Base-by-base conservation (phyloP, 2,888 invertebrate species). In the Yponomeuta malinellus region DNA sequence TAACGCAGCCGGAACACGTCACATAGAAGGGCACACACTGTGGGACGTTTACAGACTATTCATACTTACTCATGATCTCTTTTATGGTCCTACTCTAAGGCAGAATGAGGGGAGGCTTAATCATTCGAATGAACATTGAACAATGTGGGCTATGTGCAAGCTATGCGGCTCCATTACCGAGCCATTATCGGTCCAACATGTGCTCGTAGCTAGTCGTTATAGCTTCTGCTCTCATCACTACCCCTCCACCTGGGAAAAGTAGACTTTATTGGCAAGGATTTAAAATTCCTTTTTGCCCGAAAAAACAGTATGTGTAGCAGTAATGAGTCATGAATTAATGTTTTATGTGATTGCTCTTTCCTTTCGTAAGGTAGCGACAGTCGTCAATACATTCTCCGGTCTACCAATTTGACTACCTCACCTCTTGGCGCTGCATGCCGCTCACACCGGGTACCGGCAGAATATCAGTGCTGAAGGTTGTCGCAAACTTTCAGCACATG, bases 121-220 rank as follows among this genome's bases (percentile, higher is more conserved):
- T 43, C 43, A 43, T 6, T 5, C 43, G 8, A 43, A 43, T 43
- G 43, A 43, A 43, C 43, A 8, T 43, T 43, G 8, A 79, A 84
- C 82, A 87, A 86, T 85, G 83, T 78, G 75, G 79, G 79, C 79
- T 78, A 81, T 81, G 82, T 82, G 80, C 79, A 76, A 78, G 81
- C 77, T 81, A 82, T 81, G 79, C 79, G 76, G 79, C 75, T 79
- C 77, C 76, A 81, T 82, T 83, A 78, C 79, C 43, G 43, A 67
- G 67, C 74, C 77, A 79, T 79, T 78, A 76, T 76, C 74, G 74
- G 68, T 12, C 52, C 77, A 79, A 79, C 78, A 79, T 79, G 77
- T 79, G 76, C 76, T 76, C 78, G 75, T 33, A 33, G 33, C 76
- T 76, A 77, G 75, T 73, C 74, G 76, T 78, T 79, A 80, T 79